Conservation (phyloP, 2,888 invertebrate species). For the Archaeoteleia sp. region DNA sequence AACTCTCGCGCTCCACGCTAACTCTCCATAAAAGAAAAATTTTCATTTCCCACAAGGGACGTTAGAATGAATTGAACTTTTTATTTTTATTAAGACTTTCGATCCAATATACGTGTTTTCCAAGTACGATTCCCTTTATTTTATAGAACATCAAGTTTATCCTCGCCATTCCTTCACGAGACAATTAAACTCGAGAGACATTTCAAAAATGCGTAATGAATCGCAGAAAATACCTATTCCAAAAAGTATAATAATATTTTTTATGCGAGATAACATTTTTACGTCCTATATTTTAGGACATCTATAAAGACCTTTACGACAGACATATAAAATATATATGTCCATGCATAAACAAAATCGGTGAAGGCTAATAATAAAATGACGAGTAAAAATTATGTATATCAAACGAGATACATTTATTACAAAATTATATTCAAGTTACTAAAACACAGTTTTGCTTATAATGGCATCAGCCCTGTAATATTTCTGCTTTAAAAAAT, state of each 20-base stretch:
- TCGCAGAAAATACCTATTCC: too few relatives aligned
- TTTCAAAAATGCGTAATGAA: too few relatives aligned
- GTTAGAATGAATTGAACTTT: neutral
- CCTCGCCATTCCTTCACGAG: too few relatives aligned
- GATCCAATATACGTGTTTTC: neutral
- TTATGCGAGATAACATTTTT: too few relatives aligned
- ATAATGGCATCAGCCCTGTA: neutral
- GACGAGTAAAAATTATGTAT: neutral
- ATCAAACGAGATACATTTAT: neutral
- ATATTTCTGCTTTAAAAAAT: neutral
- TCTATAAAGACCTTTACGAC: too few relatives aligned
- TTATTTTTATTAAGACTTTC: constrained; percentile 5
- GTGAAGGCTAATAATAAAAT: neutral
- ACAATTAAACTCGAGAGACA: too few relatives aligned
- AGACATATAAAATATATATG: too few relatives aligned
- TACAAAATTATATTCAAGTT: neutral
- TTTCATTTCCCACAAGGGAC: constrained; percentile 1
- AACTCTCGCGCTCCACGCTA: too few relatives aligned
- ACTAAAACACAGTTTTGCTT: neutral
- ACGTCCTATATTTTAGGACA: too few relatives aligned
- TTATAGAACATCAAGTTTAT: neutral
- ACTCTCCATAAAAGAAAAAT: constrained; percentile 5
- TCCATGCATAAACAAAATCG: too few relatives aligned
- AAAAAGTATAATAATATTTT: too few relatives aligned
- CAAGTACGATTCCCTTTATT: neutral